Base-by-base conservation (phyloP, 2,797 vertebrate species). In the Poecilia gillii region DNA sequence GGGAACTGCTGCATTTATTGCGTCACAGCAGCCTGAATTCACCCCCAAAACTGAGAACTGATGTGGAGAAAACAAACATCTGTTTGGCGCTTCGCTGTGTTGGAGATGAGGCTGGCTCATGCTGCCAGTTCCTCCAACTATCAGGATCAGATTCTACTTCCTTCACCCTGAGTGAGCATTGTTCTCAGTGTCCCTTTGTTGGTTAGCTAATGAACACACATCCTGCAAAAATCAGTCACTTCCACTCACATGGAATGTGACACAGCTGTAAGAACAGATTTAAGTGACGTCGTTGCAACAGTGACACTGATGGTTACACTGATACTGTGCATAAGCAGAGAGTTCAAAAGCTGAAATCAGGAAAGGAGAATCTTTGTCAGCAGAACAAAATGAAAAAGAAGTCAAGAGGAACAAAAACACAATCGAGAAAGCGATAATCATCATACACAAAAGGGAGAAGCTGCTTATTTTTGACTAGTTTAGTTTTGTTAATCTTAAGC, bases 91-190 rank as follows among this genome's bases (percentile, higher is more conserved):
- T 78, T 90, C 79, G 75, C 49, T 33, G 53, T 81, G 82, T 77
- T 84, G 84, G 77, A 89, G 88, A 87, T 91, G 94, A 93, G 87
- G 93, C 91, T 94, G 82, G 82, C 79, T 78, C 88, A 89, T 70
- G 28, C 73, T 82, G 85, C 66, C 84, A 76, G 64, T 88, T 81
- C 55, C 64, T 89, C 73, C 64, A 70, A 87, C 77, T 68, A 77
- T 83, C 73, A 70, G 41, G 59, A 74, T 76, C 79, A 80, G 77
- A 88, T 72, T 85, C 46, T 5, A 71, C 79, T 90, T 88, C 88
- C 82, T 87, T 78, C 43, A 11, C 41, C 55, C 36, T 85, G 62
- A 87, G 78, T 62, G 72, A 51, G 77, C 74, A 91, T 91, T 91
- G 91, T 91, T 88, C 83, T 78, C 71, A n/a, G 0, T 41, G 76